Evolutionary conservation across 2,888 invertebrate species (phyloP).

Genomic region (Bimastos eiseni): DNA sequence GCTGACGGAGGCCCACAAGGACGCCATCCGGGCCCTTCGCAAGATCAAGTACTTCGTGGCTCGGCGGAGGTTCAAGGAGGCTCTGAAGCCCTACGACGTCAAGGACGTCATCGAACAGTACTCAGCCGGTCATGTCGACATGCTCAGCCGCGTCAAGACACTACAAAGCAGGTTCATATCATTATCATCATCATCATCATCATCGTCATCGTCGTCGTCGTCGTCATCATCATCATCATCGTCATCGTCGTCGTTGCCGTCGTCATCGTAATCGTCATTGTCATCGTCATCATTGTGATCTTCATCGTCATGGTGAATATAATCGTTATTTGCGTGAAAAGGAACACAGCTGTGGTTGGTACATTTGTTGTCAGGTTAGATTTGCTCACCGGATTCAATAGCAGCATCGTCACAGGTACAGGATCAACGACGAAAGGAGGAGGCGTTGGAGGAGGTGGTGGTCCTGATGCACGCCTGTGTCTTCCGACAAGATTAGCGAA

Average conservation of each 20-base stretch:
- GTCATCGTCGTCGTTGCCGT: neutral
- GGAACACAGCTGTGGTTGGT: neutral
- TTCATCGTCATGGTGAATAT: neutral
- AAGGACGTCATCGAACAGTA: constrained; percentile 96
- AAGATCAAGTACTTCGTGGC: constrained; percentile 90
- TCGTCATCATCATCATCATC: constrained; percentile 23
- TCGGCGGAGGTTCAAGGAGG: constrained; percentile 77
- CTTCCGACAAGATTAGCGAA: neutral
- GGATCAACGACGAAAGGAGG: neutral
- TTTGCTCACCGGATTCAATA: constrained; percentile 1
- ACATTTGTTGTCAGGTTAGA: neutral
- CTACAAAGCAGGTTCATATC: constrained; percentile 78
- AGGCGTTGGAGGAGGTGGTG: neutral
- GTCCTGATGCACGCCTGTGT: neutral
- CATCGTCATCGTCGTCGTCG: neutral
- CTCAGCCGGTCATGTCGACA: constrained; percentile 84
- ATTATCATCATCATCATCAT: constrained; percentile 19
- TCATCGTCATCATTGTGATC: neutral
- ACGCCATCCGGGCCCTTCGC: constrained; percentile 85
- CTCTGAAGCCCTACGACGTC: constrained; percentile 91
- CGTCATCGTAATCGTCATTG: neutral
- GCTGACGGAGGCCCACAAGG: constrained; percentile 83
- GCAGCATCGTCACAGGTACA: neutral
- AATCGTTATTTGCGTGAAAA: neutral
- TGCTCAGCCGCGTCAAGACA: constrained; percentile 86